phyloP scores from a whole-genome alignment of 2,888 invertebrate species.

The Lepidonotus clava region DNA sequence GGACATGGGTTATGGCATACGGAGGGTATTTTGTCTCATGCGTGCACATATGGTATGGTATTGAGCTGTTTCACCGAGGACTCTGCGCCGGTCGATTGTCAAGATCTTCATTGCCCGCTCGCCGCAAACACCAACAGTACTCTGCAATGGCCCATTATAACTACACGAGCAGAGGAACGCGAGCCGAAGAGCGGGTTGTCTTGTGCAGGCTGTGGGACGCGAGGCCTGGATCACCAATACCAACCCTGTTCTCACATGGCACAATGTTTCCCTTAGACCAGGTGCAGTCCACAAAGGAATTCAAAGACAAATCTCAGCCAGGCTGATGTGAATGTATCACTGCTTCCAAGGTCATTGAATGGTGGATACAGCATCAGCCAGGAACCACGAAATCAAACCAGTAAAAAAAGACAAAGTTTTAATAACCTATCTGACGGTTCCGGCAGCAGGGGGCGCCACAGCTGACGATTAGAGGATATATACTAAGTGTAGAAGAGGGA shows the following conservation, averaged over 20 bases:
- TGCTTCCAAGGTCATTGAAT: slow-evolving; percentile 3
- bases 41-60: slow-evolving; percentile 9
- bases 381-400: too few species aligned
- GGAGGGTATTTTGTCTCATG: slow-evolving; percentile 40
- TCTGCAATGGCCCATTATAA: too few species aligned
- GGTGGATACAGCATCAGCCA: neutral
- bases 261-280: neutral
- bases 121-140: too few species aligned
- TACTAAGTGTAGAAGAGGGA: too few species aligned
- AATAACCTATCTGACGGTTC: neutral
- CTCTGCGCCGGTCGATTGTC: too few species aligned
- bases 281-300: neutral
- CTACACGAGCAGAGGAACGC: neutral
- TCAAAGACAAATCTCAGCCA: neutral
- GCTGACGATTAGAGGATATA: too few species aligned
- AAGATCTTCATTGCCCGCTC: too few species aligned
- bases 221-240: too few species aligned
- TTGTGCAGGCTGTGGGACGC: too few species aligned
- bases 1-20: neutral
- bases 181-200: neutral
- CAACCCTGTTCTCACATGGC: neutral
- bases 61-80: too few species aligned
- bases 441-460: neutral
- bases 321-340: neutral
- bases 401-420: too few species aligned